A percentile compares a stretch with the other conserved stretches of the same genome.
Conservation (phyloP, 2,797 vertebrate genomes). For the Poecilia velifera region DNA sequence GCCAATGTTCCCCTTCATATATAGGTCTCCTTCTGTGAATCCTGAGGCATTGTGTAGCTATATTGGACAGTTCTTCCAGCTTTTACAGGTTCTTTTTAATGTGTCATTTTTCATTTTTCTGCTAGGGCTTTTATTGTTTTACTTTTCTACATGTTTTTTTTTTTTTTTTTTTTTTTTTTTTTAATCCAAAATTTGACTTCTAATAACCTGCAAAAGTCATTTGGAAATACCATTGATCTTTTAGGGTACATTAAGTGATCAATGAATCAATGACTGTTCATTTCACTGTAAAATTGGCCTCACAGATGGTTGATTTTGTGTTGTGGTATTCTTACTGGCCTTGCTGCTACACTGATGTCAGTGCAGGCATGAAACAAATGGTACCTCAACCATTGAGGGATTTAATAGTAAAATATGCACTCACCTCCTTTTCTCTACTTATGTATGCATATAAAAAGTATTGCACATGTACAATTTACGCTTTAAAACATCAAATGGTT, state of each 20-base stretch:
- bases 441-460: not conserved
- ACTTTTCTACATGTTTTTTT: not conserved
- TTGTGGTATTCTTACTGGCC: not conserved
- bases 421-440: not conserved
- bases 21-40: not conserved
- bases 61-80: constrained; percentile 3
- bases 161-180: constrained; percentile 9
- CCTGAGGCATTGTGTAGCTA: not conserved
- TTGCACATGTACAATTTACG: not conserved
- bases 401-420: not conserved
- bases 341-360: not conserved
- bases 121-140: not conserved
- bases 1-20: constrained; percentile 7
- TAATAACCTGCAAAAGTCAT: not conserved
- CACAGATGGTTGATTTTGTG: constrained; percentile 2
- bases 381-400: not conserved
- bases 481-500: not conserved
- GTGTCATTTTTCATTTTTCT: not conserved
- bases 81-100: not conserved
- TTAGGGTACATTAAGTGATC: constrained; percentile 4
- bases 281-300: not conserved
- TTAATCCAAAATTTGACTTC: not conserved
- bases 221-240: not conserved
- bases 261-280: constrained; percentile 4
- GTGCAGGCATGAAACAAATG: not conserved